Evolutionary conservation across 2,113 vertebrate species (phyloP).

Genomic region (Dasypus novemcinctus): DNA sequence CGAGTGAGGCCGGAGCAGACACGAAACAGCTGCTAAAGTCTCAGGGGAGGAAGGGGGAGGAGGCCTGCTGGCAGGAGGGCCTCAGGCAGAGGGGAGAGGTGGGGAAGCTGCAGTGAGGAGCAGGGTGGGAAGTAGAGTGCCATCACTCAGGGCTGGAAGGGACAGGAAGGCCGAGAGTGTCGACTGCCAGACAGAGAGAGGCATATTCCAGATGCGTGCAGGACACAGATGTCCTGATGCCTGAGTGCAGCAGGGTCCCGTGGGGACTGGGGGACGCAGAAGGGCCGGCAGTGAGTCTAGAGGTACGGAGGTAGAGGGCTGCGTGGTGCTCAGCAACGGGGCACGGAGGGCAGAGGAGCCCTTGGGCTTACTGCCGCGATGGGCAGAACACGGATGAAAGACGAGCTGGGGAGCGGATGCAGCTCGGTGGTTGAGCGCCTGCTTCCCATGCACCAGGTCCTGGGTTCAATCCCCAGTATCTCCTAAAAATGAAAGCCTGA

Average conservation of each 20-base stretch:
- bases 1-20: background rate
- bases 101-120: background rate
- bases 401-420: too few species aligned
- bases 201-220: too few species aligned
- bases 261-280: background rate
- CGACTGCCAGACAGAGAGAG: background rate
- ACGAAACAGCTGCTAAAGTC: background rate
- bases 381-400: rapidly evolving
- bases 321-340: rapidly evolving
- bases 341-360: background rate
- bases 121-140: background rate
- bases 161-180: background rate
- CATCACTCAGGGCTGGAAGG: too few species aligned
- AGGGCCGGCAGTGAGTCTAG: background rate
- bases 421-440: too few species aligned
- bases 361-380: background rate
- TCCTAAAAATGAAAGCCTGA: background rate
- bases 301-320: rapidly evolving
- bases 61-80: background rate
- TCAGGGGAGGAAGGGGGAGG: background rate
- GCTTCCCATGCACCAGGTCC: too few species aligned
- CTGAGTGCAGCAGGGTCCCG: background rate
- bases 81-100: background rate
- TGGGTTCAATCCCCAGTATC: too few species aligned
- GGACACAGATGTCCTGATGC: background rate